Evolutionary conservation across 2,888 invertebrate species (phyloP).

Genomic region (Ceriagrion tenellum): DNA sequence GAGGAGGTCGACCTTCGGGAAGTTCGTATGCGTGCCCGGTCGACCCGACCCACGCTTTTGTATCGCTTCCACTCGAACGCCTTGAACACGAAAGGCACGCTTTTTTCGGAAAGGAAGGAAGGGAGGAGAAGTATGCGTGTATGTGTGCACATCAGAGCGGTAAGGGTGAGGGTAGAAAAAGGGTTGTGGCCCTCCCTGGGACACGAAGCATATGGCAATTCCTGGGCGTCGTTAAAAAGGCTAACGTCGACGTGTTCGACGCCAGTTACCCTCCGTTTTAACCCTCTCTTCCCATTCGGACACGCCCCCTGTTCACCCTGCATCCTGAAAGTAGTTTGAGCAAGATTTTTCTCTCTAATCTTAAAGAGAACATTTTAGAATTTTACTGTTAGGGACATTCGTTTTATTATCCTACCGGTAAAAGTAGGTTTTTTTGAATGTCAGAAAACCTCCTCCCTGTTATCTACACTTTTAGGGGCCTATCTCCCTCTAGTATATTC

Average conservation of each 20-base stretch:
- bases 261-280: neutral
- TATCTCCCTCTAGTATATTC: no score
- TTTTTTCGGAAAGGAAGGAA: neutral
- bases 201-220: conserved; percentile 19
- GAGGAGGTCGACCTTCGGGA: neutral
- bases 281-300: neutral
- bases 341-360: no score
- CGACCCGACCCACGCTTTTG: neutral
- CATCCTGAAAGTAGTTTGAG: no score
- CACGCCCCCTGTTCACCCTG: no score
- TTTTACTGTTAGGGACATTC: no score
- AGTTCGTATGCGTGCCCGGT: neutral
- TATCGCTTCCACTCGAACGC: conserved; percentile 7
- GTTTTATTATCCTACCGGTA: no score
- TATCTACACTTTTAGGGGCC: no score
- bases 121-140: neutral
- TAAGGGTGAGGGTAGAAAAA: neutral
- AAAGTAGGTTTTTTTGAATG: no score
- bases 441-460: no score
- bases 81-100: neutral
- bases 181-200: neutral
- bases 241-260: neutral
- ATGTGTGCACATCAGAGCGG: neutral
- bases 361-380: no score
- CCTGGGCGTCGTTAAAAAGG: neutral